Evolutionary conservation across 2,888 invertebrate genomes (phyloP).

Genomic region (Phymatocera aterrima): DNA sequence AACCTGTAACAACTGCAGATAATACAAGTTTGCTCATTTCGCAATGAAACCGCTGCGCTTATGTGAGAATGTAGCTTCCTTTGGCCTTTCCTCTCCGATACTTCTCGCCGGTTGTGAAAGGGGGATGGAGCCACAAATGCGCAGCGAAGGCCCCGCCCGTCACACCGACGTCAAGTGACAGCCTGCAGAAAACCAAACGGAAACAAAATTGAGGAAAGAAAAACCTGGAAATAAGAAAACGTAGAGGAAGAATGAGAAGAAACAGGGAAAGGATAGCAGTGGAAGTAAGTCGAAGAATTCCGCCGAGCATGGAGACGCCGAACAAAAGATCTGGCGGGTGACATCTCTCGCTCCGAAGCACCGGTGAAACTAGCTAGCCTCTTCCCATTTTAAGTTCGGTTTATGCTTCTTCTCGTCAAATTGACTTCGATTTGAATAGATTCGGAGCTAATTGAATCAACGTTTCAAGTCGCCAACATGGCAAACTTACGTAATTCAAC

Average conservation of each 20-base stretch:
- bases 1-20: background rate
- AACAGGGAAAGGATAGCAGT: conserved; percentile 14
- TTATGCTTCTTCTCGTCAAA: background rate
- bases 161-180: conserved; percentile 32
- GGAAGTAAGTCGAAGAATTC: conserved; percentile 27
- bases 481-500: background rate
- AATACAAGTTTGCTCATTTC: background rate
- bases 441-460: background rate
- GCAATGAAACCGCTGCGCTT: background rate
- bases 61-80: background rate
- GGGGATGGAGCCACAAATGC: conserved; percentile 5
- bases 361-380: conserved; percentile 16
- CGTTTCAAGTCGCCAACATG: conserved; percentile 11
- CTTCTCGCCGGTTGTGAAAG: background rate
- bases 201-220: background rate
- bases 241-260: too few species aligned
- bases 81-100: background rate
- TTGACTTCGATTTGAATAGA: background rate
- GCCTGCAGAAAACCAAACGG: conserved; percentile 8
- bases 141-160: conserved; percentile 31
- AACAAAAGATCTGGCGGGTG: conserved; percentile 24
- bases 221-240: background rate
- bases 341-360: conserved; percentile 18
- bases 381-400: conserved; percentile 2
- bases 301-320: background rate